Conservation (phyloP, 2,797 vertebrate species). For the Sarcoramphus papa region DNA sequence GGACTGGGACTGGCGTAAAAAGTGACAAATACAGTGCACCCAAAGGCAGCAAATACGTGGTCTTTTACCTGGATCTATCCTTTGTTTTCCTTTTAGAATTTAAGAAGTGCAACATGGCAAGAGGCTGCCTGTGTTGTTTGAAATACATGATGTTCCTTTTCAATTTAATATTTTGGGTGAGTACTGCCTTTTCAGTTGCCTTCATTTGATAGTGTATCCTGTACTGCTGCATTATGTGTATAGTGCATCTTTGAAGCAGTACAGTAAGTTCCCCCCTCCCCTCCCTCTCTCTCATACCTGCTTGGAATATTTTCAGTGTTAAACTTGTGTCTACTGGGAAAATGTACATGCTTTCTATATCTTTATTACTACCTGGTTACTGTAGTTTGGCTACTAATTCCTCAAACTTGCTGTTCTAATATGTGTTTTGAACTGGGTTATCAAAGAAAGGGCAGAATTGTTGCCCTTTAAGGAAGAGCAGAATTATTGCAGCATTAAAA, state of each 20-base stretch:
- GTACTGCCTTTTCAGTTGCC: conserved; percentile 65
- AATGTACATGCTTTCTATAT: neutral
- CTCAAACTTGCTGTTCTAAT: neutral
- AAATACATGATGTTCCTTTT: conserved; percentile 99
- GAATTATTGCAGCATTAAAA: conserved; percentile 31
- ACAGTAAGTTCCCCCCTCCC: conserved; percentile 9
- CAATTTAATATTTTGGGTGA: conserved; percentile 99
- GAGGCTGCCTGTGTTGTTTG: conserved; percentile 97
- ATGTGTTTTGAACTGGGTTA: neutral
- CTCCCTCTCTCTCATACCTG: conserved; percentile 10
- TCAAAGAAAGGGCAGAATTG: neutral
- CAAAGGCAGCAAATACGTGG: conserved; percentile 98
- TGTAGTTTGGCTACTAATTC: neutral
- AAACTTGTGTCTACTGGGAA: neutral
- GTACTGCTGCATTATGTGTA: conserved; percentile 15
- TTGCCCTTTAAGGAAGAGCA: neutral
- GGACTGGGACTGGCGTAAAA: conserved; percentile 71
- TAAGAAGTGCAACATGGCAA: conserved; percentile 99
- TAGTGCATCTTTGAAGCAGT: conserved; percentile 27
- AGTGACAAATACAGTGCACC: conserved; percentile 87
- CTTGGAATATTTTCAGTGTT: conserved; percentile 43
- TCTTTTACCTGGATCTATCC: conserved; percentile 99
- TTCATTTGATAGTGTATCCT: neutral
- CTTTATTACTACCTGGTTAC: neutral
- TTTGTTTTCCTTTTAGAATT: conserved; percentile 99